Evolutionary conservation across 2,113 vertebrate genomes (phyloP).

Genomic region (Phaetusa simplex): DNA sequence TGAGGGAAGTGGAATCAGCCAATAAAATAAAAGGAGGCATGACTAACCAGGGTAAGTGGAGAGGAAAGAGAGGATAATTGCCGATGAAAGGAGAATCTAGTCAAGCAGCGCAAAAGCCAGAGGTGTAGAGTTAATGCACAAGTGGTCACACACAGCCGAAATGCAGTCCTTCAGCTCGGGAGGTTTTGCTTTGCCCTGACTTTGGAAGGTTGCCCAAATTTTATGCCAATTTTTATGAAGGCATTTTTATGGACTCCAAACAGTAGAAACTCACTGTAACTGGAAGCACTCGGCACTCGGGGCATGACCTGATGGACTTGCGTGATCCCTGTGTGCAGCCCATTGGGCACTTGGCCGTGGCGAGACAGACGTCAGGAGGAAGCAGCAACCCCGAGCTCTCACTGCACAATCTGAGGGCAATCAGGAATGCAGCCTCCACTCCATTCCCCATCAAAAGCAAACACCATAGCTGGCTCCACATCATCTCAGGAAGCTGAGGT

Average conservation of each 20-base stretch:
- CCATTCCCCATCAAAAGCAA: neutral
- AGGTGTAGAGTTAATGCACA: neutral
- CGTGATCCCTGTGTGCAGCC: neutral
- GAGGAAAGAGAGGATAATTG: neutral
- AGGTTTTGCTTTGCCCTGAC: neutral
- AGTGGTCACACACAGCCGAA: neutral
- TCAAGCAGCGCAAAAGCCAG: neutral
- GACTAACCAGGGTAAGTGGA: neutral
- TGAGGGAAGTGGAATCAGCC: neutral
- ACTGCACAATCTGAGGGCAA: neutral
- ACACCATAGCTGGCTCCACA: neutral
- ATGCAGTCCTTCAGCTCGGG: neutral
- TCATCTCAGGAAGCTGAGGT: neutral
- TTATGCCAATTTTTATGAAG: neutral
- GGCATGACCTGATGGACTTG: neutral
- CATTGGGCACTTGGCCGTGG: fast-evolving
- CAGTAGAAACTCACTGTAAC: neutral
- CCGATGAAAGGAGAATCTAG: neutral
- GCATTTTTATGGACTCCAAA: neutral
- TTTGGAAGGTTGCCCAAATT: neutral
- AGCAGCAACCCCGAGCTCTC: neutral
- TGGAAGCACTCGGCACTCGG: neutral
- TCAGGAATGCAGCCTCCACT: fast-evolving
- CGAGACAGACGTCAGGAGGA: neutral
- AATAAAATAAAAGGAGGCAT: neutral